Percentiles rank a stretch among this genome's conserved stretches.
phyloP scores from a whole-genome alignment of 2,113 vertebrate genomes.

The Aix galericulata region DNA sequence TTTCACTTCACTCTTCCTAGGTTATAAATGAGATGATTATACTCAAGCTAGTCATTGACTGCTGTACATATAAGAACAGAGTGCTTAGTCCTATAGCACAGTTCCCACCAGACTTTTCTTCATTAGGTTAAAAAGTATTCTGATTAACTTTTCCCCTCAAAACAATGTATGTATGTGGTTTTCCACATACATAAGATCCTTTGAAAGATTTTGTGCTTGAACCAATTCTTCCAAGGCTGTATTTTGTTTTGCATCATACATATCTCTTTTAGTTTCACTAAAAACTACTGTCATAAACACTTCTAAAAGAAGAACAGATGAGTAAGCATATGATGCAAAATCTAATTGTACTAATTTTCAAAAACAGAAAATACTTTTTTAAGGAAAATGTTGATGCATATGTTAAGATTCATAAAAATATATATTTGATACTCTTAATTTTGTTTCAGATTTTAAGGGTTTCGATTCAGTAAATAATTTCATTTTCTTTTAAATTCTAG shows the following conservation, averaged over 20 bases:
- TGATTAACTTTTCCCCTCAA: background rate
- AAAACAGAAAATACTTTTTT: background rate
- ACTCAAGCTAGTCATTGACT: background rate
- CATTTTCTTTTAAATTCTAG: conserved; percentile 74
- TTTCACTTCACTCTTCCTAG: background rate
- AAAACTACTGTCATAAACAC: background rate
- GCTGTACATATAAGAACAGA: background rate
- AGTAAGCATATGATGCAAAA: background rate
- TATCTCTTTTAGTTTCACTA: background rate
- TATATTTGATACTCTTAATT: background rate
- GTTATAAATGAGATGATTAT: background rate
- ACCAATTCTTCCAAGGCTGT: background rate
- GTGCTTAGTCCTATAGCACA: background rate
- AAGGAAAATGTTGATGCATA: background rate
- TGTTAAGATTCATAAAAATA: background rate
- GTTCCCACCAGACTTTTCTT: background rate
- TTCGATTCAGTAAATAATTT: background rate
- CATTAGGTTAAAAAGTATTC: background rate
- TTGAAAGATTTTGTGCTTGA: background rate
- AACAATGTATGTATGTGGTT: background rate
- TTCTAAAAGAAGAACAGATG: background rate
- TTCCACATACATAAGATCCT: background rate
- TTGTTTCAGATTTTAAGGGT: background rate
- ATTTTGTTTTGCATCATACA: background rate
- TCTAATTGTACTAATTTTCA: background rate